Evolutionary conservation across 2,888 invertebrate species (phyloP).

Genomic region (Cerastoderma edule): DNA sequence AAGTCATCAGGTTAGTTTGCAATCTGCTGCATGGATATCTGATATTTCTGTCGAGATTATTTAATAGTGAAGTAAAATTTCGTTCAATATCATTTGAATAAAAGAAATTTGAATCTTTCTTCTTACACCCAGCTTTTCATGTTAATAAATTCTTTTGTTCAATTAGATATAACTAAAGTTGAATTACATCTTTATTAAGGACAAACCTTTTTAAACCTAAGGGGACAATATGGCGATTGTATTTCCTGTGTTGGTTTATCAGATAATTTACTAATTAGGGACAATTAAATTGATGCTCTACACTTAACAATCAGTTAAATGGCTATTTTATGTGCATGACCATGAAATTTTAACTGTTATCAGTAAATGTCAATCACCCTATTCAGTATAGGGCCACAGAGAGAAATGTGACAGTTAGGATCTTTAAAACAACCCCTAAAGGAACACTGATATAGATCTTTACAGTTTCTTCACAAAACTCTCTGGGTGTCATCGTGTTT

Average conservation of each 20-base stretch:
- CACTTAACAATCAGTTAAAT: slow-evolving; percentile 6
- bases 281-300: not conserved
- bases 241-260: not conserved
- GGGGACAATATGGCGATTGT: too few species aligned
- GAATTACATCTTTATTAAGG: too few species aligned
- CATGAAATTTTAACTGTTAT: slow-evolving; percentile 12
- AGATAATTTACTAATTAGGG: not conserved
- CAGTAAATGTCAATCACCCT: slow-evolving; percentile 3
- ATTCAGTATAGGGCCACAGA: not conserved
- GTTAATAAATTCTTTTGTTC: too few species aligned
- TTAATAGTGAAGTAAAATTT: too few species aligned
- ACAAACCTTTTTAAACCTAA: too few species aligned
- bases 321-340: slow-evolving; percentile 11
- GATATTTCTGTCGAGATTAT: too few species aligned
- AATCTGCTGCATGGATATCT: too few species aligned
- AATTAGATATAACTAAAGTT: too few species aligned
- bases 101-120: too few species aligned
- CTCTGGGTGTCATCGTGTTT: not conserved
- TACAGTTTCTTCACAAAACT: not conserved
- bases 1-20: too few species aligned
- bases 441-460: not conserved
- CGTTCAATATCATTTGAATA: too few species aligned
- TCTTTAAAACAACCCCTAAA: not conserved
- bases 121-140: too few species aligned
- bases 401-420: not conserved